Evolutionary conservation across 2,113 vertebrate species (phyloP).

Genomic region (Caretta caretta): DNA sequence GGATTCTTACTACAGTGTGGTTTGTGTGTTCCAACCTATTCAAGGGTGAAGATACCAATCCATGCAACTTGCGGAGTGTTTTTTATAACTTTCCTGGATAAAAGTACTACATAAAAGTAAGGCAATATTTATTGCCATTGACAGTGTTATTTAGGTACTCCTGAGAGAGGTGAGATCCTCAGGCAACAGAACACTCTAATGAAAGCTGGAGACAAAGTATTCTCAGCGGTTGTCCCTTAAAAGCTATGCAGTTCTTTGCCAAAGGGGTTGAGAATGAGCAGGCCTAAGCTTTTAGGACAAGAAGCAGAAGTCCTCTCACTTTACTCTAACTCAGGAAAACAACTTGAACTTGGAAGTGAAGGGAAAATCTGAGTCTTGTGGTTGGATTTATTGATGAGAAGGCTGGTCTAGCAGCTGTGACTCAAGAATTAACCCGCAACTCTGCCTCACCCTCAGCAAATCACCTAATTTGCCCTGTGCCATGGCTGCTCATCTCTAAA

Average conservation of each 20-base stretch:
- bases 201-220: not conserved
- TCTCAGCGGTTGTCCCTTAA: not conserved
- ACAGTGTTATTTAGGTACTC: not conserved
- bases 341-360: not conserved
- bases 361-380: not conserved
- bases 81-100: not conserved
- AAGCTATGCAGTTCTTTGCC: not conserved
- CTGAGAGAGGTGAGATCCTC: not conserved
- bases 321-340: not conserved
- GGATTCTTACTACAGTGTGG: not conserved
- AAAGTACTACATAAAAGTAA: not conserved
- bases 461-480: not conserved
- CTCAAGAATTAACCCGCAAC: not conserved
- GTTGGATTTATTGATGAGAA: not conserved
- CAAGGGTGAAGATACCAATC: not conserved
- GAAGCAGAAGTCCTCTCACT: not conserved
- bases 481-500: not conserved
- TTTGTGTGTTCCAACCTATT: not conserved
- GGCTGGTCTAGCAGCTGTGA: not conserved
- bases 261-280: not conserved
- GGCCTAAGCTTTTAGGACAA: not conserved
- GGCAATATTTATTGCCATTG: not conserved
- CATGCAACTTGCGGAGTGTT: not conserved
- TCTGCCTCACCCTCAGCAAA: not conserved
- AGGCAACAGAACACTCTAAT: not conserved